Evolutionary conservation across 2,888 invertebrate species (phyloP).

Genomic region (Acronicta psi): DNA sequence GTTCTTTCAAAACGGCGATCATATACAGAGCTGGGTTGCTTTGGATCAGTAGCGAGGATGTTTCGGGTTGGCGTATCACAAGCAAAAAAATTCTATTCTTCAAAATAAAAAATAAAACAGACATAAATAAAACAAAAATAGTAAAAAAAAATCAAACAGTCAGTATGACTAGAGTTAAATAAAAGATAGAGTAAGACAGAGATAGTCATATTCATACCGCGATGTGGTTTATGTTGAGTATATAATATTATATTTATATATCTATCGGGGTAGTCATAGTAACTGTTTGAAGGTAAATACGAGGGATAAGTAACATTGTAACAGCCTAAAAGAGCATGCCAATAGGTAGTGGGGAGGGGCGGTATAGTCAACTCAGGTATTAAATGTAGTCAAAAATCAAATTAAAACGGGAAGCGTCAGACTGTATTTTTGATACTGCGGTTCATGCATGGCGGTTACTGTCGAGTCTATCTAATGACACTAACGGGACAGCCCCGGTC

Average conservation of each 20-base stretch:
- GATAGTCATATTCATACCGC: constrained; percentile 86
- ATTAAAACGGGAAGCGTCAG: constrained; percentile 79
- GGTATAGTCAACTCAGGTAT: constrained; percentile 78
- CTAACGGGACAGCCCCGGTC: constrained; percentile 68
- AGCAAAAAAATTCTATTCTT: constrained; percentile 85
- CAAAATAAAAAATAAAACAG: constrained; percentile 73
- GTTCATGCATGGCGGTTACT: constrained; percentile 78
- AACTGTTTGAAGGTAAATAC: constrained; percentile 83
- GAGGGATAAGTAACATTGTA: constrained; percentile 87
- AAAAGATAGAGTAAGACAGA: constrained; percentile 84
- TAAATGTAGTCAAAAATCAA: constrained; percentile 59
- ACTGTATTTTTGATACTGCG: constrained; percentile 75
- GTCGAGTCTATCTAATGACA: constrained; percentile 69
- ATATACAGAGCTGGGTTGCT: constrained; percentile 75
- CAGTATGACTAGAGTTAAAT: constrained; percentile 87
- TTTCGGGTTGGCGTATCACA: constrained; percentile 85
- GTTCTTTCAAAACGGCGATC: constrained; percentile 64
- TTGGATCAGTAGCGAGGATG: constrained; percentile 83
- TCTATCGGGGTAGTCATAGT: constrained; percentile 80
- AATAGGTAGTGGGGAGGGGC: constrained; percentile 71
- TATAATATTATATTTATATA: constrained; percentile 59
- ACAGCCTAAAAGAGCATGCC: constrained; percentile 87
- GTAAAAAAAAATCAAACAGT: constrained; percentile 86
- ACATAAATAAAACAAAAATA: constrained; percentile 69
- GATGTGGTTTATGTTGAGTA: constrained; percentile 82